Evolutionary conservation across 2,797 vertebrate genomes (phyloP), one percentile per base, ranked within the genome.

Genomic region (Cuculus canorus): DNA sequence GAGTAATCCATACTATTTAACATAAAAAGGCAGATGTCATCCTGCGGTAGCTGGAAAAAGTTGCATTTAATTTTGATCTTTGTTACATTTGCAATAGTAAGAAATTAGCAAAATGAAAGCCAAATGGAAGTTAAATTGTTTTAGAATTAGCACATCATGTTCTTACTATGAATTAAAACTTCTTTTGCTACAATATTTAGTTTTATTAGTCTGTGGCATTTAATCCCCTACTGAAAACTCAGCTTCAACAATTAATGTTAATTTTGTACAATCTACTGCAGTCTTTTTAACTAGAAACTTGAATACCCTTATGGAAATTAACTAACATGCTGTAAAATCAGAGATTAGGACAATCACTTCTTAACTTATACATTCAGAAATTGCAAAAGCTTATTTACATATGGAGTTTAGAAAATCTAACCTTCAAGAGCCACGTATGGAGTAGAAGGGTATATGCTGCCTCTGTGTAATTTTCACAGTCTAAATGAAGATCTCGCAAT

Each of bases 391-490:
- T 64, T 63, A 52, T 69, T 63, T 57, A 60, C 13, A 25, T 48
- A 50, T 3, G 56, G 61, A 78, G 39, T 81, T 93, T 8, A 78
- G 80, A 43, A 86, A 69, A 41, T 54, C 94, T 93, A 96, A 99
- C 99, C 99, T 99, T 99, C 88, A 99, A 98, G 94, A 99, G 98
- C 92, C 98, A 99, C 4, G 99, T 99, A 66, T 99, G 99, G 45
- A 99, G 98, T 32, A 99, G 98, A 75, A 99, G 98, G 3, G 99
- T 99, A 75, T 99, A 99, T 2, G 99, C 99, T 4, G 99, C 99
- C 96, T 99, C 99, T 0, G 99, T 99, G 98, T 98, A 99, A 97
- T 99, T 99, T 94, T 99, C 99, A 73, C 98, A 98, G 85, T 99
- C 99, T 97, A 99, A 97, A 97, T 99, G 99, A 97, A 99, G 99